Evolutionary conservation across 2,113 vertebrate genomes (phyloP).

Genomic region (Xiphorhynchus elegans): DNA sequence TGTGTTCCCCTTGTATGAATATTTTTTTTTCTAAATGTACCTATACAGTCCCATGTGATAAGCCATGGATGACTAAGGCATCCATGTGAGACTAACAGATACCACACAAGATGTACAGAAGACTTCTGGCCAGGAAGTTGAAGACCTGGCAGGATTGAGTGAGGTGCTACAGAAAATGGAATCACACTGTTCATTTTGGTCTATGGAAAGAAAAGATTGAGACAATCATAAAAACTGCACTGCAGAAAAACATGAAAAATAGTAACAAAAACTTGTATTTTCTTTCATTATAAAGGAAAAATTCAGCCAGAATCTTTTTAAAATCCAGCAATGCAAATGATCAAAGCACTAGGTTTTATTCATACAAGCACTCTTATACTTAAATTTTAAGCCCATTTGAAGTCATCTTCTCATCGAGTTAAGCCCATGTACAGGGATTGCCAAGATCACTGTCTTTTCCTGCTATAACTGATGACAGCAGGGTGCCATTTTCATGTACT

Average conservation of each 20-base stretch:
- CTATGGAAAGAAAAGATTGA: neutral
- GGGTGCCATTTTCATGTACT: neutral
- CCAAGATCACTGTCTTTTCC: neutral
- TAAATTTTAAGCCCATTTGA: neutral
- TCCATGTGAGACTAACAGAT: neutral
- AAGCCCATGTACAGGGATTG: neutral
- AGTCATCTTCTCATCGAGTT: neutral
- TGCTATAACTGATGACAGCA: neutral
- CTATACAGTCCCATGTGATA: neutral
- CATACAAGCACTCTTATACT: neutral
- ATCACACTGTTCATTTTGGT: neutral
- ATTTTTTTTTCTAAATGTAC: neutral
- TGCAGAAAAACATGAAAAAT: neutral
- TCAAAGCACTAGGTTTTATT: conserved; percentile 2
- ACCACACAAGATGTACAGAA: neutral
- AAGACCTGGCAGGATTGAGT: neutral
- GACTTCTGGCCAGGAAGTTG: neutral
- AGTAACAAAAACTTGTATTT: neutral
- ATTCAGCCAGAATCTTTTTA: neutral
- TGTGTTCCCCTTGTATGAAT: neutral
- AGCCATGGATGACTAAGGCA: neutral
- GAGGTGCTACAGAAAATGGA: neutral
- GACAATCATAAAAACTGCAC: neutral
- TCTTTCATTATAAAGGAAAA: neutral
- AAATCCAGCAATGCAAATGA: neutral